phyloP scores from a whole-genome alignment of 2,113 vertebrate genomes.

The Psephotus haematonotus region DNA sequence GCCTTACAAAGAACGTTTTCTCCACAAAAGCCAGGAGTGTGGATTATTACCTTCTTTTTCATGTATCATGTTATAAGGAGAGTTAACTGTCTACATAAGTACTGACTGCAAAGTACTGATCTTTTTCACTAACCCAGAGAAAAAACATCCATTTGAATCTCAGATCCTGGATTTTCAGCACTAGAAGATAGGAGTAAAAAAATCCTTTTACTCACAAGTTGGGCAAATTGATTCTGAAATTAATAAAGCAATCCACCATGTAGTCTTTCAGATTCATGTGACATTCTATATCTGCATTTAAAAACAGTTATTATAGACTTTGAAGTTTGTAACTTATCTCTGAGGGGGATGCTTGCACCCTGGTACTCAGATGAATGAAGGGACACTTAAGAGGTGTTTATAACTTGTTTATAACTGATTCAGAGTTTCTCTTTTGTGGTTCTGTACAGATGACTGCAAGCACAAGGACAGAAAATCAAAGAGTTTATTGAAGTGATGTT shows the following conservation, averaged over 20 bases:
- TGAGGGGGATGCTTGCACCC: accelerated
- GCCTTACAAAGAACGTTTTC: not conserved
- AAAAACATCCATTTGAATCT: not conserved
- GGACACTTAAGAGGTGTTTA: not conserved
- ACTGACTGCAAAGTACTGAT: not conserved
- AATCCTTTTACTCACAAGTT: not conserved
- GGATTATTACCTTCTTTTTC: not conserved
- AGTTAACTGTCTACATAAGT: not conserved
- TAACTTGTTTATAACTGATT: not conserved
- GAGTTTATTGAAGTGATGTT: not conserved
- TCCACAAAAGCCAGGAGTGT: not conserved
- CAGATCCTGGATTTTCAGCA: not conserved
- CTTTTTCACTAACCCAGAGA: not conserved
- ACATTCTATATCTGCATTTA: not conserved
- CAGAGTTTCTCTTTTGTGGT: not conserved
- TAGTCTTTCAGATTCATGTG: not conserved
- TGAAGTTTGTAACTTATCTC: not conserved
- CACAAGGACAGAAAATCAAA: not conserved
- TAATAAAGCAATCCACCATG: not conserved
- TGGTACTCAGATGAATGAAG: not conserved
- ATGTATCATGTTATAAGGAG: not conserved
- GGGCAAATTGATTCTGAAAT: not conserved
- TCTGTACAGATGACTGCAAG: not conserved
- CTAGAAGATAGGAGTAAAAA: not conserved
- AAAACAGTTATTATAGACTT: not conserved